These are phyloP conservation scores for Oscheius sp. DNA, from an alignment of 2,888 invertebrate species.

Conservation along the genomic window DNA sequence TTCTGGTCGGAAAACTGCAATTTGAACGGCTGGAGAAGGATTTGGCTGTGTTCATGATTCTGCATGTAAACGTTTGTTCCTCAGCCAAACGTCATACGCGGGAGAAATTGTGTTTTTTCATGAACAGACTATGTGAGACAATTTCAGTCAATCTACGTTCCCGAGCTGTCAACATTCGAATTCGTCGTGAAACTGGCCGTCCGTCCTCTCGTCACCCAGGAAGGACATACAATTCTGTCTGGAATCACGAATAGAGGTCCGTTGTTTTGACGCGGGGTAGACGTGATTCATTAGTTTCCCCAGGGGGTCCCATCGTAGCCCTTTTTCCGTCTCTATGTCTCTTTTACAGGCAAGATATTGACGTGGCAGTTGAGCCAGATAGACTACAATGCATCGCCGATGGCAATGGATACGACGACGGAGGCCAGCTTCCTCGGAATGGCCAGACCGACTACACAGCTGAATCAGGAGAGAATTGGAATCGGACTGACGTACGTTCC, in stretches of 20 bases:
- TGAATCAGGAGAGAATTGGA: too few relatives aligned
- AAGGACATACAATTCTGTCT: constrained; percentile 35
- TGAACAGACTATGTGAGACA: too few relatives aligned
- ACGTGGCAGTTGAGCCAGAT: neutral
- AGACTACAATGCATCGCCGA: neutral
- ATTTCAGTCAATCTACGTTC: constrained; percentile 36
- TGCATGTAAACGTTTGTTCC: too few relatives aligned
- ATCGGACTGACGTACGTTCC: neutral
- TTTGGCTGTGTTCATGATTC: too few relatives aligned
- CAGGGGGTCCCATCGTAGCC: constrained; percentile 10
- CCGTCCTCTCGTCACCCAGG: constrained; percentile 45
- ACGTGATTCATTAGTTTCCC: constrained; percentile 35
- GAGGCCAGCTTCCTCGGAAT: constrained; percentile 4
- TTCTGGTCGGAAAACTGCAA: too few relatives aligned
- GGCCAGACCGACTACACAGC: neutral
- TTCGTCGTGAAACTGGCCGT: constrained; percentile 50
- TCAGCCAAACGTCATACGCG: too few relatives aligned
- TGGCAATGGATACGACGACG: constrained; percentile 13
- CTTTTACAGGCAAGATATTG: constrained; percentile 4
- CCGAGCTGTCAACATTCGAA: constrained; percentile 41
- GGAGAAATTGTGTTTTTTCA: too few relatives aligned
- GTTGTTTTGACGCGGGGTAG: constrained; percentile 22
- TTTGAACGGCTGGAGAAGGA: too few relatives aligned
- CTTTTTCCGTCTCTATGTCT: neutral
- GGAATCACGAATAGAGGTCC: constrained; percentile 50